Evolutionary conservation across 2,888 invertebrate genomes (phyloP).

Genomic region (Eilema sororculum): DNA sequence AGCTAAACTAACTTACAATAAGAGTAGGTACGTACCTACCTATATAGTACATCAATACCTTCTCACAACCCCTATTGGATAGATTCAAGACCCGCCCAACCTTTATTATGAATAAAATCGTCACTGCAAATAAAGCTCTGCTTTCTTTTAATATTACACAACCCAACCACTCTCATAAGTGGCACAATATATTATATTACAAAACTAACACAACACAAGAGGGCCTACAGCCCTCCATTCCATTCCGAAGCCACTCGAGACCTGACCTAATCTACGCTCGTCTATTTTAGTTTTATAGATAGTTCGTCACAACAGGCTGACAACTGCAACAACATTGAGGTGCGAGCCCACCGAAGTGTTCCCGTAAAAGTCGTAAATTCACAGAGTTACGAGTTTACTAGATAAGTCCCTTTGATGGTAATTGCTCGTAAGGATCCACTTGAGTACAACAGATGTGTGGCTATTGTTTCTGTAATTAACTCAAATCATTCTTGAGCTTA

Average conservation of each 20-base stretch:
- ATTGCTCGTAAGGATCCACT: constrained; percentile 36
- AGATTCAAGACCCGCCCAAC: too few species aligned
- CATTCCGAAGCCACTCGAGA: constrained; percentile 38
- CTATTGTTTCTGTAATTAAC: constrained; percentile 23
- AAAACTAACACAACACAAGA: constrained; percentile 27
- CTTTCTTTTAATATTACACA: constrained; percentile 3
- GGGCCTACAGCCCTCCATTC: constrained; percentile 16
- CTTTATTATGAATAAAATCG: constrained; percentile 26
- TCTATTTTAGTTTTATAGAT: constrained; percentile 41
- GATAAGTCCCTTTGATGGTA: constrained; percentile 47
- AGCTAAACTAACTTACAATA: too few species aligned
- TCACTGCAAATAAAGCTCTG: constrained; percentile 21
- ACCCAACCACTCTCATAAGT: constrained; percentile 7
- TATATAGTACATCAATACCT: too few species aligned
- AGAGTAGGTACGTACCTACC: too few species aligned
- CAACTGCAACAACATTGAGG: constrained; percentile 54
- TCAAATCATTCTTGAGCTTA: not conserved
- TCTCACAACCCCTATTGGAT: too few species aligned
- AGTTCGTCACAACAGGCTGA: constrained; percentile 43
- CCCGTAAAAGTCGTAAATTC: constrained; percentile 46
- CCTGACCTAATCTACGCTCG: constrained; percentile 39
- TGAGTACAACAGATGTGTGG: constrained; percentile 35
- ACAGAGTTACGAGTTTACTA: constrained; percentile 31
- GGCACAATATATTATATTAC: constrained; percentile 31
- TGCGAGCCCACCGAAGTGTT: constrained; percentile 46